Percentiles rank a stretch among this genome's conserved stretches.
These are phyloP conservation scores for Cyprinella venusta DNA, from an alignment of 2,797 vertebrate species.

Conservation along the genomic window DNA sequence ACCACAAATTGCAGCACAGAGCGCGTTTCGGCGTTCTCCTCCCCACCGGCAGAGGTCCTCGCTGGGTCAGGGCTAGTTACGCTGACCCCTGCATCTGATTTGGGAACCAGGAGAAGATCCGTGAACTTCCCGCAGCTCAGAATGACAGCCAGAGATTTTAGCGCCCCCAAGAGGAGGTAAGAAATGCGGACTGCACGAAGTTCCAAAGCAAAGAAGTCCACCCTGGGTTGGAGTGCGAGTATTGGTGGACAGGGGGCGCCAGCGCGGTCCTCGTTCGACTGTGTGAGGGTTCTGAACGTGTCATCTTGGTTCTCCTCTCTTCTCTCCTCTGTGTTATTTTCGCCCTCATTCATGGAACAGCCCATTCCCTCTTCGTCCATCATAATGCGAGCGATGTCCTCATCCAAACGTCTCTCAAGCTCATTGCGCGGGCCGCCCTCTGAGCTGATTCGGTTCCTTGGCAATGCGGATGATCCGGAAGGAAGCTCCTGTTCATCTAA, in stretches of 20 bases:
- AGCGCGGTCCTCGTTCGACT: slow-evolving; percentile 64
- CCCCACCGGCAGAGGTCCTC: slow-evolving; percentile 64
- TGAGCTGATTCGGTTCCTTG: slow-evolving; percentile 40
- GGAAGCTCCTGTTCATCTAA: slow-evolving; percentile 77
- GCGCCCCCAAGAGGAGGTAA: slow-evolving; percentile 80
- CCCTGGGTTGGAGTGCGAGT: slow-evolving; percentile 58
- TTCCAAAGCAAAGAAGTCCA: slow-evolving; percentile 75
- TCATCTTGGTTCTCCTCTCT: slow-evolving; percentile 59
- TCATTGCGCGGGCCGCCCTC: slow-evolving; percentile 68
- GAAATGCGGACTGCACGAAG: slow-evolving; percentile 78
- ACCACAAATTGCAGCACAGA: slow-evolving; percentile 83
- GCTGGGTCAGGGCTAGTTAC: slow-evolving; percentile 63
- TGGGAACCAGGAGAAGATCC: slow-evolving; percentile 75
- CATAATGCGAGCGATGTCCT: slow-evolving; percentile 66
- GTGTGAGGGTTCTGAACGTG: slow-evolving; percentile 56
- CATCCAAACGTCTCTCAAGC: slow-evolving; percentile 66
- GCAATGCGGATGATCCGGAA: slow-evolving; percentile 29
- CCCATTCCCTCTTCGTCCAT: slow-evolving; percentile 60
- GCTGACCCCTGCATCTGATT: slow-evolving; percentile 48
- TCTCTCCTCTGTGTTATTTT: slow-evolving; percentile 54
- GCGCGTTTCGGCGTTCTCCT: slow-evolving; percentile 75
- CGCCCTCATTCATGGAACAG: slow-evolving; percentile 58
- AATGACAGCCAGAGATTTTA: slow-evolving; percentile 80
- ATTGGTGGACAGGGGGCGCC: slow-evolving; percentile 27
- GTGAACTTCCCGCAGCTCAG: slow-evolving; percentile 80